These are phyloP conservation scores for Delichon dasypus DNA, from an alignment of 2,797 vertebrate genomes.

Conservation along the genomic window DNA sequence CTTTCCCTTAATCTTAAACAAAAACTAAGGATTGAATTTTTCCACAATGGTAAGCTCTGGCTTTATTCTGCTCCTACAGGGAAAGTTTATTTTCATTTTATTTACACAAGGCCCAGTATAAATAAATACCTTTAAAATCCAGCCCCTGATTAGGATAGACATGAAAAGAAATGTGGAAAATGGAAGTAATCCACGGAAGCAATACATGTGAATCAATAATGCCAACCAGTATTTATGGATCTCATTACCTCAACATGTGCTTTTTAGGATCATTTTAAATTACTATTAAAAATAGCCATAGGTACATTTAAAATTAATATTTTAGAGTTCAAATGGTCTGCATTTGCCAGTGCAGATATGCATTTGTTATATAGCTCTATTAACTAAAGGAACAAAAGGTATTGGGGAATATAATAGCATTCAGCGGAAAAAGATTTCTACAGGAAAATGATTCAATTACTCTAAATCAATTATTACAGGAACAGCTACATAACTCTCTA, in stretches of 20 bases:
- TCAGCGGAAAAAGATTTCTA: constrained; percentile 35
- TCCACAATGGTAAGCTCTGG: not conserved
- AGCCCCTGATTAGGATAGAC: not conserved
- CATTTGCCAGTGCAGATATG: constrained; percentile 40
- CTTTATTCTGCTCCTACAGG: not conserved
- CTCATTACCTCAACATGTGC: constrained; percentile 64
- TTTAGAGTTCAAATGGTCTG: constrained; percentile 60
- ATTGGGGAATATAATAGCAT: constrained; percentile 19
- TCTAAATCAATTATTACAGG: constrained; percentile 58
- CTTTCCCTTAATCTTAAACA: not conserved
- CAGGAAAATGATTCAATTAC: constrained; percentile 64
- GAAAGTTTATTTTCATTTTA: not conserved
- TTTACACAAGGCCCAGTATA: not conserved
- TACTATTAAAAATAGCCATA: constrained; percentile 67
- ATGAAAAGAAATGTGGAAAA: constrained; percentile 47
- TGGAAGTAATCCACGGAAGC: constrained; percentile 46
- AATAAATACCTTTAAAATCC: constrained; percentile 37
- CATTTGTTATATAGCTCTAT: constrained; percentile 60
- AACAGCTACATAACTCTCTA: constrained; percentile 21
- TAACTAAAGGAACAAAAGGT: constrained; percentile 65
- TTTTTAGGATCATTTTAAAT: constrained; percentile 65
- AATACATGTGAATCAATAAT: constrained; percentile 61
- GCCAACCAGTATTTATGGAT: constrained; percentile 63
- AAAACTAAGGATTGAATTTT: not conserved
- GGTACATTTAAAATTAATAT: constrained; percentile 70